These are phyloP conservation scores for Scylla paramamosain DNA, from an alignment of 1,140 invertebrate genomes.

Conservation along the genomic window DNA sequence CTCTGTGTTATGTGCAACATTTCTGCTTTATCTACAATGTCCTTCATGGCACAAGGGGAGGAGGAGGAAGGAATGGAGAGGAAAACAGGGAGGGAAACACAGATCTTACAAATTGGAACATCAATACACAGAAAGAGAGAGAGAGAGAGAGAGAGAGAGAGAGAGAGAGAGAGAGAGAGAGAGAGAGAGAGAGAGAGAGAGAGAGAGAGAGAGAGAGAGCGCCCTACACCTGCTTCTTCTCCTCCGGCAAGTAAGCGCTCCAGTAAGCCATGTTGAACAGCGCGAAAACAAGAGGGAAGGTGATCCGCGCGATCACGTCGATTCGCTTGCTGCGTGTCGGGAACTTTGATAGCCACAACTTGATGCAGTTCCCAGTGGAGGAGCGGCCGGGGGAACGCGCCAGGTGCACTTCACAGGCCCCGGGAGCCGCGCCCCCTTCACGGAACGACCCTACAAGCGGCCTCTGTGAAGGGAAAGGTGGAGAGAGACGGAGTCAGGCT, in stretches of 20 bases:
- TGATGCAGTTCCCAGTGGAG: conserved; percentile 85
- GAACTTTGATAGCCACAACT: conserved; percentile 96
- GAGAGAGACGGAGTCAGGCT: background rate
- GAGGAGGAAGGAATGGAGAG: background rate
- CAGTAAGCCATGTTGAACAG: conserved; percentile 97
- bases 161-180: conserved; percentile 44
- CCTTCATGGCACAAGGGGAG: background rate
- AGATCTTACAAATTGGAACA: background rate
- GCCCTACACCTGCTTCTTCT: background rate
- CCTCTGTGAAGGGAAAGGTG: conserved; percentile 84
- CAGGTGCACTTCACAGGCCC: conserved; percentile 85
- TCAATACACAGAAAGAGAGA: background rate
- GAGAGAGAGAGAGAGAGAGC: conserved; percentile 38
- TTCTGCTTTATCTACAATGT: background rate
- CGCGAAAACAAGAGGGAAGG: conserved; percentile 96
- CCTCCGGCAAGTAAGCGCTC: conserved; percentile 89
- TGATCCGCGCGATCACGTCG: conserved; percentile 96
- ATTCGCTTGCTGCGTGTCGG: conserved; percentile 95
- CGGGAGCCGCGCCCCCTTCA: conserved; percentile 81
- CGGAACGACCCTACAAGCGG: conserved; percentile 90
- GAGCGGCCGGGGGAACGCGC: conserved; percentile 66
- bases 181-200: conserved; percentile 52
- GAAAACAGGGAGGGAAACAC: background rate
- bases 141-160: conserved; percentile 51
- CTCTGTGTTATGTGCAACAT: conserved; percentile 13